These are phyloP conservation scores for Heteromurus nitidus DNA, from an alignment of 2,888 invertebrate species.

Conservation along the genomic window DNA sequence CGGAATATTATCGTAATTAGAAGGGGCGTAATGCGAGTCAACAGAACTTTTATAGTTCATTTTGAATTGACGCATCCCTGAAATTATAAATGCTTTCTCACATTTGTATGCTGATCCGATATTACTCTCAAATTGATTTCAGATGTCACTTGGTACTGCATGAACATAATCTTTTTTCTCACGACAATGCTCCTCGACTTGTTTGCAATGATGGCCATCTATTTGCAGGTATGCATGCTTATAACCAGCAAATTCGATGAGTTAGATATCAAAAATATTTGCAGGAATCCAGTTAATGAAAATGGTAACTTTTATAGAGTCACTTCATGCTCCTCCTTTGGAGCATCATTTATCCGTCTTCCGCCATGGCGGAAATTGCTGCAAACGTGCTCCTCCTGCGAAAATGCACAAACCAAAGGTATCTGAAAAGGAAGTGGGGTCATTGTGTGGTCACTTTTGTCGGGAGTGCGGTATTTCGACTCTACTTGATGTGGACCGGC, in stretches of 20 bases:
- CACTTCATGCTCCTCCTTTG: neutral
- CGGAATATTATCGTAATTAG: no score
- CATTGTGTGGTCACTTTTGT: neutral
- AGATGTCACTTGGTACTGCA: slow-evolving; percentile 22
- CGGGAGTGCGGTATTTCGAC: neutral
- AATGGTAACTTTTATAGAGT: no score
- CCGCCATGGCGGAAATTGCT: slow-evolving; percentile 1
- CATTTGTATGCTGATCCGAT: no score
- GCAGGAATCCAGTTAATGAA: no score
- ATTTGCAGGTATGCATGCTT: slow-evolving; percentile 11
- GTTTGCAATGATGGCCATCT: neutral
- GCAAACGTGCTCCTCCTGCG: neutral
- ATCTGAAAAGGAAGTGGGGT: slow-evolving; percentile 26
- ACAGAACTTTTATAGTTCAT: no score
- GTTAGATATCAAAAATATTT: no score
- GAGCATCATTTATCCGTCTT: neutral
- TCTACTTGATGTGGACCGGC: slow-evolving; percentile 26
- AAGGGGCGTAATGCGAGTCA: no score
- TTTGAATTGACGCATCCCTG: no score
- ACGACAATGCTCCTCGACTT: slow-evolving; percentile 6
- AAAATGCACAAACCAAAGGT: slow-evolving; percentile 6
- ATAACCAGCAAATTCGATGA: no score
- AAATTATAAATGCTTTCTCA: no score
- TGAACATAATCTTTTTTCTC: neutral
- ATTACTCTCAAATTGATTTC: no score